These are phyloP conservation scores for Pedicia rivosa DNA, from an alignment of 2,888 invertebrate genomes.

Conservation along the genomic window DNA sequence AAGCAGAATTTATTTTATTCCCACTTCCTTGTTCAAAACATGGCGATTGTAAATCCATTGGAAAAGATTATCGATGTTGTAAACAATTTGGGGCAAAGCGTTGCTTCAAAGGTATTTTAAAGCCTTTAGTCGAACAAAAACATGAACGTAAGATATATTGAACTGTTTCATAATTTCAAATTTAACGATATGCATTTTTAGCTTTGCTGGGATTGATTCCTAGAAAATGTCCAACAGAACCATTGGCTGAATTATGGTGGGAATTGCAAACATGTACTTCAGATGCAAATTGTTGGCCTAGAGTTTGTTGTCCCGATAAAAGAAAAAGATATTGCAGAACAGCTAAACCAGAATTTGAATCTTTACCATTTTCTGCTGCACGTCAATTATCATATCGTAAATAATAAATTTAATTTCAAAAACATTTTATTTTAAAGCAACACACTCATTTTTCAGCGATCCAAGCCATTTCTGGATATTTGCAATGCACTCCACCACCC, in stretches of 20 bases:
- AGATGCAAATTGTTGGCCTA: constrained; percentile 56
- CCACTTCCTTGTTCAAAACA: constrained; percentile 26
- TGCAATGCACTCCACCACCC: constrained; percentile 54
- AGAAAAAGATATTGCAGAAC: constrained; percentile 53
- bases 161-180: background rate
- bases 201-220: constrained; percentile 54
- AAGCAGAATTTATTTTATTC: constrained; percentile 29
- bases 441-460: constrained; percentile 20
- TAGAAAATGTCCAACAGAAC: constrained; percentile 48
- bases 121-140: constrained; percentile 34
- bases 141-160: constrained; percentile 23
- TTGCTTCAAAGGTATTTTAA: constrained; percentile 42
- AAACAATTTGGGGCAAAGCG: constrained; percentile 32
- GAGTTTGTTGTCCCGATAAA: constrained; percentile 61
- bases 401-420: constrained; percentile 15
- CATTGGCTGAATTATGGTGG: constrained; percentile 52
- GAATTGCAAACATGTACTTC: constrained; percentile 49
- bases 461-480: constrained; percentile 40
- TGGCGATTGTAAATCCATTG: constrained; percentile 25
- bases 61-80: constrained; percentile 26
- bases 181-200: constrained; percentile 21
- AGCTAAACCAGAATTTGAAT: constrained; percentile 45
- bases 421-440: background rate
- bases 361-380: constrained; percentile 40
- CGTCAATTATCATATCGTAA: constrained; percentile 47